Base-by-base conservation (phyloP, 2,888 invertebrate genomes). In the Girardia tigrina region DNA sequence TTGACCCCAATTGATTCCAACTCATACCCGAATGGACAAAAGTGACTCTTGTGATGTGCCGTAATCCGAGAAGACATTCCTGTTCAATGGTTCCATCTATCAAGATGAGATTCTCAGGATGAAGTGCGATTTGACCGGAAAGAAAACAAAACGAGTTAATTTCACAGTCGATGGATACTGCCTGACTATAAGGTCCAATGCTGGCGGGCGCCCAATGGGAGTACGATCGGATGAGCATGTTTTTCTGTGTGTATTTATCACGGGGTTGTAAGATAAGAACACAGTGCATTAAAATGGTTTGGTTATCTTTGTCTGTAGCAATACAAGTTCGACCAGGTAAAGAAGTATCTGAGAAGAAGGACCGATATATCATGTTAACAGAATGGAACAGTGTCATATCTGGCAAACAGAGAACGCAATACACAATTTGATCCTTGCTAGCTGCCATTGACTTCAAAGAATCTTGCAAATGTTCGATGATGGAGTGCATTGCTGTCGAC, bases 181-280 rank as follows among this genome's bases (percentile, higher is more conserved):
- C 90, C 86, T 94, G 94, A 82, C 94, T 94, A 83, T 94, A 94
- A 4, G 94, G 94, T 71, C 94, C 94, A 80, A 94, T 94, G 83
- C 92, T 94, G 77, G 94, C 93, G 0, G 94, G 94, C n/a, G 94
- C 93, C 94, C 94, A 94, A 84, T 94, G 93, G 28, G 93, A 94
- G 80, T 94, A 89, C 78, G 93, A 90, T 85, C 94, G 94, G 56
- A 94, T 93, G 83, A 94, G 94, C 56, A 56, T 56, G 56, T 56
- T 56, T 8, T n/a, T 20, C n/a, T 23, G 56, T 36, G 36, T 36
- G 16, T 36, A 16, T 36, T 36, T 36, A 36, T 36, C 36, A 36
- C 16, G 12, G 8, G 23, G 20, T 20, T 56, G 6, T 56, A n/a
- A n/a, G n/a, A n/a, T n/a, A n/a, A n/a, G n/a, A n/a, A n/a, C n/a